Base-by-base conservation (phyloP, 2,797 vertebrate genomes). In the Pseudochirops corinnae region DNA sequence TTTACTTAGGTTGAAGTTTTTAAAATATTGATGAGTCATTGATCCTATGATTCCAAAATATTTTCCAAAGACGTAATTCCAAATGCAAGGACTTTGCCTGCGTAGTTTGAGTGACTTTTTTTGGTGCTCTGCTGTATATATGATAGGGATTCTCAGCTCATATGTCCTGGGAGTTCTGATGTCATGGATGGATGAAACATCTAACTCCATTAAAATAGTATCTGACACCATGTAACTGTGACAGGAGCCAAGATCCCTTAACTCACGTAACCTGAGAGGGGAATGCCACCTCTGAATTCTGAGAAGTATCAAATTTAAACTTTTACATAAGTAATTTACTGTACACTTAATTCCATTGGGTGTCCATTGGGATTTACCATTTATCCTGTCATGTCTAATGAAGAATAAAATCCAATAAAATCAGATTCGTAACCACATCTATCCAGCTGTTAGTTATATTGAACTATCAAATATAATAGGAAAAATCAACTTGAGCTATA, bases 131-230 rank as follows among this genome's bases (percentile, higher is more conserved):
- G n/a, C 93, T 93, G 74, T 94, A 93, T 93, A 96, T 10, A 60
- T 95, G 95, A 94, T 18, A 3, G 28, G 39, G 93, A 91, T 97
- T 97, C 97, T 96, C 94, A 96, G 94, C 94, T 96, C 95, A 96
- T 90, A 93, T 97, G 96, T 96, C 96, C 95, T 97, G 92, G 3
- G 46, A 93, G 92, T 95, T 97, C 98, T 98, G 96, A 98, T 96
- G 96, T 98, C 97, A 96, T 90, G 95, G 94, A 56, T 95, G 91
- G 97, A 96, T 82, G 33, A 93, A 97, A 96, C 96, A 96, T 92
- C 96, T 96, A 96, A 93, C 96, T 87, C 93, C 94, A 57, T 55
- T 94, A 74, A 94, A 96, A 96, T 94, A 55, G 46, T 93, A 91
- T 87, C 95, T 97, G 95, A 96, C 90, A 91, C 93, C 94, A 90